Conservation (phyloP, 2,888 invertebrate genomes). For the Pollenia amentaria region DNA sequence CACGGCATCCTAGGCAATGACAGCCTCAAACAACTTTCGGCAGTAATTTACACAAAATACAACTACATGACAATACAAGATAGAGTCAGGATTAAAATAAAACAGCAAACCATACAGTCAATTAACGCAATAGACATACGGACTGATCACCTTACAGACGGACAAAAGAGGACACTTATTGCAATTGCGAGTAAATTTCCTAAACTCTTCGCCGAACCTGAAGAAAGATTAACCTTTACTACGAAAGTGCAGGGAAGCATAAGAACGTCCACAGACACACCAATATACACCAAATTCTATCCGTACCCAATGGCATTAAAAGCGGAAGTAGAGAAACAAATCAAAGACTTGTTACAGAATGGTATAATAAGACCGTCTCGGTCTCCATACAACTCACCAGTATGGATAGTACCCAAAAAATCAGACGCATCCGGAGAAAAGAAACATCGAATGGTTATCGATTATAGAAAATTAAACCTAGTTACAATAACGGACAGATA, state of each 20-base stretch:
- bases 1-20: constrained; percentile 18
- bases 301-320: constrained; percentile 44
- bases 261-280: constrained; percentile 43
- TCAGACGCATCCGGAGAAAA: too few species aligned
- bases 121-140: constrained; percentile 29
- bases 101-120: constrained; percentile 4
- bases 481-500: too few species aligned
- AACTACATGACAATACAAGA: not conserved
- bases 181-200: too few species aligned
- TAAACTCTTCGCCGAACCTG: too few species aligned
- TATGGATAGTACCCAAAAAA: too few species aligned
- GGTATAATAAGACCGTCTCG: constrained; percentile 26
- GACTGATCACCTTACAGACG: constrained; percentile 18
- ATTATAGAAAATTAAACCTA: too few species aligned
- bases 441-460: too few species aligned
- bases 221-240: too few species aligned
- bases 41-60: too few species aligned
- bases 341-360: constrained; percentile 5
- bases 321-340: constrained; percentile 18
- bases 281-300: constrained; percentile 46
- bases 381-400: too few species aligned
- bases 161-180: constrained; percentile 44
- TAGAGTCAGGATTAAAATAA: too few species aligned
- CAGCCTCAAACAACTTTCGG: not conserved
- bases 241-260: constrained; percentile 49